Conservation (phyloP, 64 coral and sea anemone genomes). For the Montipora cactus region DNA sequence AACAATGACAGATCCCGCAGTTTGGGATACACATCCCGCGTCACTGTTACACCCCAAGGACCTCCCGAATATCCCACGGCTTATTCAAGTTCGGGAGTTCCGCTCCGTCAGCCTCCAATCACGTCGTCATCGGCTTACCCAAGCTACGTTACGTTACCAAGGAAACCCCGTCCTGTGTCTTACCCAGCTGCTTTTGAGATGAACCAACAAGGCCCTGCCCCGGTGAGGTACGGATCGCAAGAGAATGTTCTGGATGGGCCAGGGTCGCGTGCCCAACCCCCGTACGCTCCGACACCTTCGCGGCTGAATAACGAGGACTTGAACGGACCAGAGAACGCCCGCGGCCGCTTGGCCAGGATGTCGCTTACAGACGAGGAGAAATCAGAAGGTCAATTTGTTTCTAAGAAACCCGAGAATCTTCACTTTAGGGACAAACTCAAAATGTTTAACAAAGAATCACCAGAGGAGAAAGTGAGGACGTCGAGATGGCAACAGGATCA, state of each 20-base stretch:
- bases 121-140: conserved; percentile 45
- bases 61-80: not conserved
- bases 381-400: conserved; percentile 68
- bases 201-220: conserved; percentile 19
- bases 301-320: conserved; percentile 52
- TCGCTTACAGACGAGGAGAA: conserved; percentile 84
- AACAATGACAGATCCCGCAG: conserved; percentile 49
- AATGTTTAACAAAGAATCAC: conserved; percentile 87
- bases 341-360: conserved; percentile 70
- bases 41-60: not conserved
- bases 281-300: conserved; percentile 43
- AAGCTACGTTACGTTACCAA: conserved; percentile 55
- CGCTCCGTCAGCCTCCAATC: conserved; percentile 35
- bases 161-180: conserved; percentile 55
- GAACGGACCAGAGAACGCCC: conserved; percentile 45
- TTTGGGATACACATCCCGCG: conserved; percentile 38
- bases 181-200: conserved; percentile 64
- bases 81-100: conserved; percentile 35
- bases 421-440: conserved; percentile 92
- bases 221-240: conserved; percentile 46
- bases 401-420: conserved; percentile 84
- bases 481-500: conserved; percentile 84
- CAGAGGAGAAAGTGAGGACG: conserved; percentile 58
- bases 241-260: conserved; percentile 44
- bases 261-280: conserved; percentile 34